Base-by-base conservation (phyloP, 53 echinoderm and acorn worm species). In the Hippasteria phrygiana region DNA sequence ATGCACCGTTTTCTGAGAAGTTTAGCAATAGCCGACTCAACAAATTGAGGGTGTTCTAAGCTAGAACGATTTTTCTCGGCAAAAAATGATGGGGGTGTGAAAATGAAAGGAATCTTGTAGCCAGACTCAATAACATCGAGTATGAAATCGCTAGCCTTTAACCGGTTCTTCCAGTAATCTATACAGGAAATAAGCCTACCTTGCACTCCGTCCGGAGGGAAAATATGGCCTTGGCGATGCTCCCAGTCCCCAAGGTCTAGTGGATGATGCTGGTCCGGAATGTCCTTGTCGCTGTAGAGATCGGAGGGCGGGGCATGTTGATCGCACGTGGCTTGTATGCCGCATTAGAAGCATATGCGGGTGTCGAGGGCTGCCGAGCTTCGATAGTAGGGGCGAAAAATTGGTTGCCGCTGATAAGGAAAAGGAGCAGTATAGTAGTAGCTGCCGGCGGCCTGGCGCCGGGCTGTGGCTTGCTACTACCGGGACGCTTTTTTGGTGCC, bases 41-140 rank as follows among this genome's bases (percentile, higher is more conserved):
- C 89, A 45, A 89, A 89, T 1, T 80, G 71, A 24, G 79, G 55
- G 12, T 89, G 89, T 18, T 47, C 51, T n/a, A 89, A 89, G 71
- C 89, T 89, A 10, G 89, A 89, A 38, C 43, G 24, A 18, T 89
- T 80, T 26, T 89, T 89, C 27, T 37, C 69, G 28, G 89, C 39
- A 71, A 67, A 78, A 70, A 80, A 70, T 10, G 74, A 66, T 8
- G 80, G 80, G 12, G 89, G 89, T 10, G 34, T 14, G 16, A 24
- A 0, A 9, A 78, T 5, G 66, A 89, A 89, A 43, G 80, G 80
- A 39, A 89, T 59, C 18, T 89, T 78, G 39, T 89, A 89, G 14
- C 89, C 89, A 0, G 35, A 39, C 7, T 80, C 66, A 24, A 89
- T 71, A 1, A 50, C 35, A 34, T 79, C 79, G 14, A 71, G 42